Evolutionary conservation across 1,140 invertebrate genomes (phyloP), one percentile per base, ranked within the genome.

Genomic region (Oreohelix idahoensis): DNA sequence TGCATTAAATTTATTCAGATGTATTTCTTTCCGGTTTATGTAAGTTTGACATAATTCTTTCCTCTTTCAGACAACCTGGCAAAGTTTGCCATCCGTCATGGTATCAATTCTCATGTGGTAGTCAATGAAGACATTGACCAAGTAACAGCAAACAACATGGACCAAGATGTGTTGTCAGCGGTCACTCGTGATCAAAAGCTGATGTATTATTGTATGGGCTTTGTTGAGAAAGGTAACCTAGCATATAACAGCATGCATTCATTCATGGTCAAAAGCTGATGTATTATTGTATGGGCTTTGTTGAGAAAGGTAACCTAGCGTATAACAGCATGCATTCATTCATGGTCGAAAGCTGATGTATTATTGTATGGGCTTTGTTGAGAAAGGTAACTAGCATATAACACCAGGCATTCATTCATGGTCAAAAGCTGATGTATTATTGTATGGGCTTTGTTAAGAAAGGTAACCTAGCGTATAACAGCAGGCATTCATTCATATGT

Each of bases 91-190:
- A 51, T 83, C 39, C 76, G 76, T n/a, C 78, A 82, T 29, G 77
- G 78, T 26, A 58, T 83, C 23, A 63, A 66, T 13, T 79, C 79
- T 35, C 11, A 73, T 63, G 66, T 70, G n/a, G 83, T 88, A 2
- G 83, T 89, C 29, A 86, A 84, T 80, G 85, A 89, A 42, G 85
- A 88, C 63, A 78, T 74, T 23, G 84, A 85, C 69, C 84, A 85
- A 49, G 71, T n/a, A 4, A 90, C 89, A 2, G 15, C 88, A 53
- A 84, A 85, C 35, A 89, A 89, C 71, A 83, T 90, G 26, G 79
- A 83, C 17, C 20, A 38, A 13, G 78, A 83, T 74, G 81, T 84
- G 10, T 26, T 83, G 80, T 38, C 51, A 63, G 71, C 73, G 78
- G 81, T n/a, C 70, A 75, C 11, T 11, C 20, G 29, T 23, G 81